These are phyloP conservation scores for Eleginops maclovinus DNA, from an alignment of 2,113 vertebrate genomes.

Conservation along the genomic window DNA sequence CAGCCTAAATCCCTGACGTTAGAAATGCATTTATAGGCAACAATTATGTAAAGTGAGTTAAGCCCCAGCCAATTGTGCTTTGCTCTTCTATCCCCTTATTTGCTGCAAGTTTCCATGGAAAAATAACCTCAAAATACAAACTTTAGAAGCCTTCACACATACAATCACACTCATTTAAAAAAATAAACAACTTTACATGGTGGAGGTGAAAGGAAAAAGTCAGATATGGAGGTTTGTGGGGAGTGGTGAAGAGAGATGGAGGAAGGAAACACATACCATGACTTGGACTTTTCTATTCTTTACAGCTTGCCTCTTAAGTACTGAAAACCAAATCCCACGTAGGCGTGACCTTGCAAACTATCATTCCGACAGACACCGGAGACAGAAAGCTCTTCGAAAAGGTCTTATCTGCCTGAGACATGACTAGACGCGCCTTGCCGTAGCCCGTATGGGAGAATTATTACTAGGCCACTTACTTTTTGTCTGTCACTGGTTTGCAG, in stretches of 20 bases:
- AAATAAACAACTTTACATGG: conserved; percentile 11
- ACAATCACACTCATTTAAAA: no score
- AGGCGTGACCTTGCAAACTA: conserved; percentile 44
- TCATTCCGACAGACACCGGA: conserved; percentile 6
- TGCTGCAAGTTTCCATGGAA: conserved; percentile 19
- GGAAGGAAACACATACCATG: neutral
- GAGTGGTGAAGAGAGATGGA: neutral
- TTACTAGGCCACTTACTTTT: conserved; percentile 34
- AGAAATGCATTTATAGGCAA: conserved; percentile 58
- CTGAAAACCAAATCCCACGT: conserved; percentile 1
- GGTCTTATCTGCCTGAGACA: conserved; percentile 51
- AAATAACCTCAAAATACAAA: conserved; percentile 20
- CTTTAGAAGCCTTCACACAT: neutral
- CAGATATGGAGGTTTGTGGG: neutral
- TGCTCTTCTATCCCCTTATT: conserved; percentile 41
- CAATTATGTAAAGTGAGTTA: conserved; percentile 66
- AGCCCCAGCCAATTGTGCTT: conserved; percentile 48
- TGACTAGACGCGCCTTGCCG: conserved; percentile 25
- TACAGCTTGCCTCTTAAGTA: conserved; percentile 31
- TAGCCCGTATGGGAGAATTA: conserved; percentile 54
- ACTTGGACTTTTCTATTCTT: conserved; percentile 30
- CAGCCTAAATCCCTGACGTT: conserved; percentile 38
- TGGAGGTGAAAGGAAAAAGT: neutral
- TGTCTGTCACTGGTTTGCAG: conserved; percentile 35
- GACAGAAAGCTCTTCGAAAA: conserved; percentile 25